Evolutionary conservation across 2,113 vertebrate genomes (phyloP), one percentile per base, ranked within the genome.

Genomic region (Callipepla californica): DNA sequence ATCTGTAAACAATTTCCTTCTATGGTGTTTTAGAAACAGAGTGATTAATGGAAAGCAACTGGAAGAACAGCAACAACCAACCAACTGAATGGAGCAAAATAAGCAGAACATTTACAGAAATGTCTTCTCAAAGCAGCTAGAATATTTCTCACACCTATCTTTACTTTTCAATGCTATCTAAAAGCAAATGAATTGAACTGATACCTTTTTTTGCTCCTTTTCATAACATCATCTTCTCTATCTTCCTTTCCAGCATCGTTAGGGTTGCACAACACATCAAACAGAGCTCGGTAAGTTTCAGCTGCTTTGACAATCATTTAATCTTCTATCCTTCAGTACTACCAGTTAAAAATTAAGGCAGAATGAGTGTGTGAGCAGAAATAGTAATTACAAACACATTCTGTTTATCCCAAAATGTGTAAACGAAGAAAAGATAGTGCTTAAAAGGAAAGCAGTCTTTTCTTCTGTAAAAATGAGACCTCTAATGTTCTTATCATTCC

Each of bases 1-100:
- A 85, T 95, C 96, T 96, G 95, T 95, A 96, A 96, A 96, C 77
- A 95, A 96, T 95, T 95, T 96, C 93, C 87, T 86, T 90, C 80
- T 91, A 94, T 72, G 76, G 55, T 13, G 40, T 83, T 90, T 93
- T 75, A 91, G 85, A 88, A 92, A 69, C 32, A 58, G 85, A 81
- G n/a, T 72, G 80, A 90, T 94, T 95, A 94, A 95, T 95, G 58
- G 48, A 94, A 95, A 96, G 66, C 93, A 95, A 96, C 91, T 94
- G 96, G 69, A 72, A 92, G 47, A 80, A 87, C 93, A 92, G 51
- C 57, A 90, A 59, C 57, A 87, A 80, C 36, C 42, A 89, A n/a
- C 18, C 2, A 45, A 66, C 32, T 76, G 81, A 92, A 80, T 1
- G 3, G 51, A 83, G 65, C 62, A 93, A 91, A 95, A 81, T 32